Percentiles rank a stretch among this genome's conserved stretches.
phyloP scores from a whole-genome alignment of 1,140 invertebrate species.

The Drosophila subobscura region DNA sequence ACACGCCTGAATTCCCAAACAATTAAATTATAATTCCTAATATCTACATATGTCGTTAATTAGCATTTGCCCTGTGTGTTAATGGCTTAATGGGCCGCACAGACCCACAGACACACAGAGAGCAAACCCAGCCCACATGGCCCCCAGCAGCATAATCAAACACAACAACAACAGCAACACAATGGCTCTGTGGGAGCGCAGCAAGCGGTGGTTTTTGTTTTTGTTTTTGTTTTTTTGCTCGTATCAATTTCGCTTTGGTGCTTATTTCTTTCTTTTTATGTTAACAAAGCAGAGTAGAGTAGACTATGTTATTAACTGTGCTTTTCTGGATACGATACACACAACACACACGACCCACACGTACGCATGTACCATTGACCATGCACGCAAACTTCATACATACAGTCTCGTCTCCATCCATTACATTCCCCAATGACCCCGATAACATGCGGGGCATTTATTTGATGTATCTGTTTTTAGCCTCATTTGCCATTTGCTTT shows the following conservation, averaged over 20 bases:
- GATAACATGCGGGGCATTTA: conserved; percentile 21
- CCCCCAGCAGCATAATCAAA: conserved; percentile 2
- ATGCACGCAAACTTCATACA: too few relatives aligned
- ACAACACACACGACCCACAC: too few relatives aligned
- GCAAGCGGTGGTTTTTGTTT: too few relatives aligned
- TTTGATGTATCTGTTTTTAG: conserved; percentile 10
- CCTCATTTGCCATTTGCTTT: background rate
- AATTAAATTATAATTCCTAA: conserved; percentile 42
- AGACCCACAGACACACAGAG: background rate
- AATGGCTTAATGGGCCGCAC: conserved; percentile 38
- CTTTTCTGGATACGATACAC: conserved; percentile 10
- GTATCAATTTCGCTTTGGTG: conserved; percentile 26
- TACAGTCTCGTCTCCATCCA: background rate
- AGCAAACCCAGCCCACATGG: conserved; percentile 11
- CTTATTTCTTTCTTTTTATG: conserved; percentile 8
- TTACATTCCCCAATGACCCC: conserved; percentile 44
- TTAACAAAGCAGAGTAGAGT: too few relatives aligned
- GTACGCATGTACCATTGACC: too few relatives aligned
- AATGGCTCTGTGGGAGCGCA: conserved; percentile 34
- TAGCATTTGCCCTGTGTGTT: conserved; percentile 32
- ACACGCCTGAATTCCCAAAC: conserved; percentile 38
- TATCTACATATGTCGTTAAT: conserved; percentile 22
- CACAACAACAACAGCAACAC: conserved; percentile 12
- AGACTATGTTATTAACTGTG: conserved; percentile 31
- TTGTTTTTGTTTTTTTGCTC: background rate